These are phyloP conservation scores for Mylabris sibirica DNA, from an alignment of 2,888 invertebrate genomes.

Conservation along the genomic window DNA sequence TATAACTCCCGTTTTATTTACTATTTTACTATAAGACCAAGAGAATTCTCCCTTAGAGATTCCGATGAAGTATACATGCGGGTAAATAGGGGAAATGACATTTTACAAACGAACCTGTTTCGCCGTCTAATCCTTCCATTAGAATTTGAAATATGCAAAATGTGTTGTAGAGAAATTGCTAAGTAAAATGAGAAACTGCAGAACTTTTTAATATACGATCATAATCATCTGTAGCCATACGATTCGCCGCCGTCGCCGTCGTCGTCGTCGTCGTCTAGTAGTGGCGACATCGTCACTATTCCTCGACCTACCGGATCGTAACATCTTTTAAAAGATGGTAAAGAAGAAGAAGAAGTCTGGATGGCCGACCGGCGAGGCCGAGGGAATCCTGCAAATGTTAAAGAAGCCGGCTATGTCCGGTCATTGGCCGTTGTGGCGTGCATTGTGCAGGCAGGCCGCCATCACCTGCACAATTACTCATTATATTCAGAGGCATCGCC, in stretches of 20 bases:
- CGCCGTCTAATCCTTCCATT: not conserved
- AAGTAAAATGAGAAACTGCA: not conserved
- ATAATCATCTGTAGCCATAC: no score
- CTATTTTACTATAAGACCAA: no score
- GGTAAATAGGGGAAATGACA: no score
- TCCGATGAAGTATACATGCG: no score
- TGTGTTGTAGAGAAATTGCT: not conserved
- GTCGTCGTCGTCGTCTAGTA: not conserved
- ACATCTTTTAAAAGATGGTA: not conserved
- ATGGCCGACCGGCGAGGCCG: conserved; percentile 32
- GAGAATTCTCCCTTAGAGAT: no score
- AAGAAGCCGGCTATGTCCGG: conserved; percentile 37
- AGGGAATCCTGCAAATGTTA: conserved; percentile 31
- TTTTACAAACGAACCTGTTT: not conserved
- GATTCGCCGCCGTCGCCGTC: conserved; percentile 2
- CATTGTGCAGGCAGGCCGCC: conserved; percentile 41
- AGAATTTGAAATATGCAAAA: not conserved
- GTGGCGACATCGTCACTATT: not conserved
- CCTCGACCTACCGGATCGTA: conserved; percentile 7
- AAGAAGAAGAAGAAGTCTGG: conserved; percentile 33
- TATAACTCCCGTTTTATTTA: no score
- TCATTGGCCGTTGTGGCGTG: conserved; percentile 45
- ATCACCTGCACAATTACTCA: conserved; percentile 46
- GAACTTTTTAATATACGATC: not conserved
- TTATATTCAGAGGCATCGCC: conserved; percentile 42